Evolutionary conservation across 2,888 invertebrate genomes (phyloP).

Genomic region (Tineola bisselliella): DNA sequence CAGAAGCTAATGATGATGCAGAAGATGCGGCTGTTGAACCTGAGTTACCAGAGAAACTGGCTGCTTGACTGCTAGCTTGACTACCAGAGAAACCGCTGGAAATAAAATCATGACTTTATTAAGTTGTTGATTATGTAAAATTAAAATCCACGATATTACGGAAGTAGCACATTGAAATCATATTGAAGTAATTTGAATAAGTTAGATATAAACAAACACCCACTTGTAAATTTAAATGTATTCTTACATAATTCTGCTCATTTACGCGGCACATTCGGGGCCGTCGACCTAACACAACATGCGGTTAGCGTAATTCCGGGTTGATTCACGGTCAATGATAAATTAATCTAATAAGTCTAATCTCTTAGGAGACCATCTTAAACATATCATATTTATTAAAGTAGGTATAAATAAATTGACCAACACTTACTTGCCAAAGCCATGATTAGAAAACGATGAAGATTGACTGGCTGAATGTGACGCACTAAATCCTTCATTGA

Average conservation of each 20-base stretch:
- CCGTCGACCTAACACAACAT: background rate
- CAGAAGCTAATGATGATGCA: conserved; percentile 29
- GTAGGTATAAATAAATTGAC: background rate
- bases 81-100: conserved; percentile 55
- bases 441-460: conserved; percentile 38
- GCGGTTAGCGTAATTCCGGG: conserved; percentile 5
- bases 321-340: conserved; percentile 4
- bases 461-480: conserved; percentile 62
- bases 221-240: background rate
- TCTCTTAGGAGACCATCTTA: background rate
- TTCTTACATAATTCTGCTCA: background rate
- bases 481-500: conserved; percentile 57
- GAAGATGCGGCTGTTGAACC: conserved; percentile 45
- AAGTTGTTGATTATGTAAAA: background rate
- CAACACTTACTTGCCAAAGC: conserved; percentile 53
- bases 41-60: conserved; percentile 43
- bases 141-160: background rate
- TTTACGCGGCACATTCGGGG: background rate
- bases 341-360: background rate
- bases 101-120: conserved; percentile 14
- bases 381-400: background rate
- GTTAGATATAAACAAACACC: background rate
- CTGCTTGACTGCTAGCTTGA: conserved; percentile 59
- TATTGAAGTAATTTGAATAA: background rate
- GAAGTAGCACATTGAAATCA: background rate